Base-by-base conservation (phyloP, 2,888 invertebrate genomes). In the Sthenelais limicola region DNA sequence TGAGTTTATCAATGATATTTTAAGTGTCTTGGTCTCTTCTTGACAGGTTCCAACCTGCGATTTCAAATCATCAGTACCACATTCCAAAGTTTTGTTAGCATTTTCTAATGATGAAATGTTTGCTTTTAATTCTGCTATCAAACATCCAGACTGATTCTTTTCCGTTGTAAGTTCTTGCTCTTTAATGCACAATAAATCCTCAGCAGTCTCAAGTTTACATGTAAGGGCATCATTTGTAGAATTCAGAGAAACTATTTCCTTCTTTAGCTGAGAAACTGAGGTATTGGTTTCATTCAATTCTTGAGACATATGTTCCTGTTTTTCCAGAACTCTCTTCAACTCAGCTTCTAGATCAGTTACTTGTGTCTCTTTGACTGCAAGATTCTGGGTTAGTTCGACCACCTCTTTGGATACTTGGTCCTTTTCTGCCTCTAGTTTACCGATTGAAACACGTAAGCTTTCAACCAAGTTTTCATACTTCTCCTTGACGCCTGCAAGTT, bases 281-380 rank as follows among this genome's bases (percentile, higher is more conserved):
- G 35, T 21, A 21, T 62, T 62, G 9, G 43, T 12, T 3, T 62
- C 21, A 2, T 38, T 1, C 2, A 62, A 38, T 21, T 62, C 62
- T 38, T 62, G 62, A 5, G 21, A 4, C 62, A 62, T 62, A 38
- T 62, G 62, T 24, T 62, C 62, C 15, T 62, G 35, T 26, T 4
- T n/a, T 38, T 62, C 62, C 3, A 33, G 18, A 4, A 21, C 33
- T 35, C 33, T n/a, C 18, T 33, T 5, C 4, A 58, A n/a, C 3
- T 58, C 33, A 33, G 21, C 32, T 35, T 9, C 35, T 5, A 58
- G 21, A 5, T 33, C 7, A 9, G 32, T 35, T 3, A 58, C 21
- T n/a, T 58, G 21, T 33, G 32, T 35, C 21, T 30, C 4, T 18
- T 33, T 58, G 21, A 35, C 35, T 33, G 32, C 58, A 21, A 58